Conservation (phyloP, 2,797 vertebrate genomes). For the Schizothorax lantsangensis region DNA sequence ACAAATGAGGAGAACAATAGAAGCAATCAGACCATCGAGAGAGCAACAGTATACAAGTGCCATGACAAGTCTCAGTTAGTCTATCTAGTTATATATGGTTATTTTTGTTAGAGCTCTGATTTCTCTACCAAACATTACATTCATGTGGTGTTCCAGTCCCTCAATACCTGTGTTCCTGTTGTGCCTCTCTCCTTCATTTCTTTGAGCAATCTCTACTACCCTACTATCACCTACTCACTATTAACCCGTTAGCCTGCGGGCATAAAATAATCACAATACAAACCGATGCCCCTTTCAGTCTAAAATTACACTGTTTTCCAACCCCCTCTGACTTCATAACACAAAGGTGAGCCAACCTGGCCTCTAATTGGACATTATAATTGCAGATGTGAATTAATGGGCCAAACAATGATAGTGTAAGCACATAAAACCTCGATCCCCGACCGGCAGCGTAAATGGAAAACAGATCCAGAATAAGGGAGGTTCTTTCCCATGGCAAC, state of each 20-base stretch:
- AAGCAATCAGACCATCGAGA: too few species aligned
- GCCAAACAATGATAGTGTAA: slow-evolving; percentile 64
- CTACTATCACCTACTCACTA: not conserved
- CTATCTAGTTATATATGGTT: not conserved
- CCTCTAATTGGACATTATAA: slow-evolving; percentile 65
- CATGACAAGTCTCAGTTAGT: too few species aligned
- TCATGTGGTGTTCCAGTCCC: not conserved
- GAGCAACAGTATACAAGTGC: too few species aligned
- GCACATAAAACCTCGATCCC: slow-evolving; percentile 63
- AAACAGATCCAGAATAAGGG: slow-evolving; percentile 58
- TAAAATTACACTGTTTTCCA: slow-evolving; percentile 55
- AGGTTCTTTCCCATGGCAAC: slow-evolving; percentile 62
- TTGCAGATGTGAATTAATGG: slow-evolving; percentile 69
- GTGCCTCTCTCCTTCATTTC: not conserved
- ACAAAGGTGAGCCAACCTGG: slow-evolving; percentile 46
- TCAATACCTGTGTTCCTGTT: not conserved
- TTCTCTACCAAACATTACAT: not conserved
- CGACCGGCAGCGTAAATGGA: slow-evolving; percentile 60
- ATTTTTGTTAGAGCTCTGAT: too few species aligned
- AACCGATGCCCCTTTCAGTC: slow-evolving; percentile 53
- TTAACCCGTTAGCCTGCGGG: slow-evolving; percentile 34
- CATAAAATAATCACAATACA: slow-evolving; percentile 49
- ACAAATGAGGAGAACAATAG: too few species aligned
- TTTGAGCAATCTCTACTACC: not conserved
- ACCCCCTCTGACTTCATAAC: slow-evolving; percentile 38